Evolutionary conservation across 2,797 vertebrate species (phyloP).

Genomic region (Crypturellus tataupa): DNA sequence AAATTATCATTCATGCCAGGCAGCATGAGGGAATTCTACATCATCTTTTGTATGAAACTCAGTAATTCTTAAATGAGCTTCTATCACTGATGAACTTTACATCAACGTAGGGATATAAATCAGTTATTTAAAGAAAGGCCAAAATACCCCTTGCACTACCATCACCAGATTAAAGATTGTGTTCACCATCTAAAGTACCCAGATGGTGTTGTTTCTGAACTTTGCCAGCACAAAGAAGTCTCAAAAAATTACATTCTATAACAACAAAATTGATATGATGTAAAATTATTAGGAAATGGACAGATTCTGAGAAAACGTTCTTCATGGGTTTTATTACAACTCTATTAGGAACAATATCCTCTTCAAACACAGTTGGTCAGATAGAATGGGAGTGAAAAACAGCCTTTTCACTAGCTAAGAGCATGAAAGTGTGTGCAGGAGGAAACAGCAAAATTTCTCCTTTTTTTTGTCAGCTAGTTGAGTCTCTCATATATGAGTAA

Average conservation of each 20-base stretch:
- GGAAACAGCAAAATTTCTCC: not conserved
- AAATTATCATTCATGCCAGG: accelerated
- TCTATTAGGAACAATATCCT: not conserved
- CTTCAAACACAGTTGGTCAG: not conserved
- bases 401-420: not conserved
- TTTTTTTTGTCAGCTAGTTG: not conserved
- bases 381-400: not conserved
- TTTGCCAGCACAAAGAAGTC: not conserved
- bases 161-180: not conserved
- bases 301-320: not conserved
- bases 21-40: not conserved
- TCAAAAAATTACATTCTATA: not conserved
- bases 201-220: not conserved
- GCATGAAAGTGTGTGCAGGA: not conserved
- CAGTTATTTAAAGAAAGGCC: not conserved
- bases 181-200: not conserved
- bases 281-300: not conserved
- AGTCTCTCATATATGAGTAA: not conserved
- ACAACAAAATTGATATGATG: not conserved
- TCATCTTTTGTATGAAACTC: not conserved
- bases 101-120: not conserved
- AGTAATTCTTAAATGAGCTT: not conserved
- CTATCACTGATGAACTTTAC: not conserved
- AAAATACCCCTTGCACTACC: not conserved
- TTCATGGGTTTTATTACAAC: not conserved